Base-by-base conservation (phyloP, 1,140 invertebrate species). In the Triops cancriformis region DNA sequence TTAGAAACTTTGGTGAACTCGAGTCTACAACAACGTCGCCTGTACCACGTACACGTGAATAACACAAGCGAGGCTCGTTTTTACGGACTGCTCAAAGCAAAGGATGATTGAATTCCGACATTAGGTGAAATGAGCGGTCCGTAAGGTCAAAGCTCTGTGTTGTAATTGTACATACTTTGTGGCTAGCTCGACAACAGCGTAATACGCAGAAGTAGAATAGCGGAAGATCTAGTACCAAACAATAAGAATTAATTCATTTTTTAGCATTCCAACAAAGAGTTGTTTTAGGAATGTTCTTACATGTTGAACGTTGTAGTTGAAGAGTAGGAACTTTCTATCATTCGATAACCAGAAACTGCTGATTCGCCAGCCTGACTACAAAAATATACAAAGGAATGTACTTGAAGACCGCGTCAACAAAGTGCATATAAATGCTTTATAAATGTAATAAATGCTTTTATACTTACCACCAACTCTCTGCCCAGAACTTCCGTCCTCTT, bases 151-250 rank as follows among this genome's bases (percentile, higher is more conserved):
- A 37, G 31, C 31, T 37, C 31, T 4, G 31, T 37, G 7, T 37
- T 7, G 7, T 7, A 37, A 37, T 2, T 4, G 7, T 64, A 64
- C 7, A 87, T 83, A 88, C 87, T 83, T 80, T 73, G 85, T 88
- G 80, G 84, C 81, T 78, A 89, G 80, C 80, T 89, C 86, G 77
- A 88, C 85, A 80, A 89, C 86, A 78, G 83, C 86, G 83, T 89
- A 89, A 77, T 85, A 84, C 78, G 88, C 88, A 80, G 86, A 82
- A 80, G 85, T 88, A 42, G 87, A 88, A 81, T 89, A 86, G 76
- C 88, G 85, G 80, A 87, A 89, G 78, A 88, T 82, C 88, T 89
- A 26, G 26, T 1, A 26, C 37, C 72, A 27, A 26, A 45, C 18
- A 73, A 72, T 23, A 76, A n/a, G 18, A 11, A 12, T 26, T 18